Percentiles rank a stretch among this genome's conserved stretches.
Evolutionary conservation across 2,797 vertebrate species (phyloP).

Genomic region (Phrynocephalus vlangalii): DNA sequence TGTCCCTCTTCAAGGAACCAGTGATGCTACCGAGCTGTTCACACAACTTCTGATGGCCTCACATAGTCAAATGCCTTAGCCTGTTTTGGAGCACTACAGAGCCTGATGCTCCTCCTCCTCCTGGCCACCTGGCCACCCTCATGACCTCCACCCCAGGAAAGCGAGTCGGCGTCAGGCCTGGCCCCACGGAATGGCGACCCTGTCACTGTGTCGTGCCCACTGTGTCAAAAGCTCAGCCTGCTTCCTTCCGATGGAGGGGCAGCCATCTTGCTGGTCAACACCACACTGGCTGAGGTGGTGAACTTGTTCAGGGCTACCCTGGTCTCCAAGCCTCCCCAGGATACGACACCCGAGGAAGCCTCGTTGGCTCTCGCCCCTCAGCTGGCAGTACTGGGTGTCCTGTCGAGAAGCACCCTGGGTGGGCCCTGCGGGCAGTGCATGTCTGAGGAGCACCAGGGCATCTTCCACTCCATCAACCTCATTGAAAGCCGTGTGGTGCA

Average conservation of each 20-base stretch:
- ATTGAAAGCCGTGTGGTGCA: conserved; percentile 57
- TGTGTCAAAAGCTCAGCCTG: conserved; percentile 70
- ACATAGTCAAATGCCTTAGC: conserved; percentile 64
- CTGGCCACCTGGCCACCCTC: conserved; percentile 26
- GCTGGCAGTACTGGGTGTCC: conserved; percentile 19
- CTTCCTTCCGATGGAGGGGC: conserved; percentile 61
- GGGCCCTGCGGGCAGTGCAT: conserved; percentile 70
- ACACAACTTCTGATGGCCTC: conserved; percentile 75
- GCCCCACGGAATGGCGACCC: no score
- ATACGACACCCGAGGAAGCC: accelerated
- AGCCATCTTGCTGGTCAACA: conserved; percentile 69
- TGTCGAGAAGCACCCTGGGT: conserved; percentile 63
- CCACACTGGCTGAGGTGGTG: conserved; percentile 72
- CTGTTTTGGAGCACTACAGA: conserved; percentile 16
- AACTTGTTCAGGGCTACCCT: conserved; percentile 53
- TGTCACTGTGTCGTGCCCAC: conserved; percentile 59
- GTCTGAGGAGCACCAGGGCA: conserved; percentile 69
- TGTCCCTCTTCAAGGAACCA: conserved; percentile 73
- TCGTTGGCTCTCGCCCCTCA: neutral
- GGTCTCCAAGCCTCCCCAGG: neutral
- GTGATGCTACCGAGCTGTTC: conserved; percentile 74
- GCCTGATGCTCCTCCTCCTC: neutral
- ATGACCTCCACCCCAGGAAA: conserved; percentile 5
- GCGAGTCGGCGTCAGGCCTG: neutral
- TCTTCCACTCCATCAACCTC: conserved; percentile 76